A percentile compares a stretch with the other conserved stretches of the same genome.
Conservation (phyloP, 2,113 vertebrate species). For the Calidris pugnax region DNA sequence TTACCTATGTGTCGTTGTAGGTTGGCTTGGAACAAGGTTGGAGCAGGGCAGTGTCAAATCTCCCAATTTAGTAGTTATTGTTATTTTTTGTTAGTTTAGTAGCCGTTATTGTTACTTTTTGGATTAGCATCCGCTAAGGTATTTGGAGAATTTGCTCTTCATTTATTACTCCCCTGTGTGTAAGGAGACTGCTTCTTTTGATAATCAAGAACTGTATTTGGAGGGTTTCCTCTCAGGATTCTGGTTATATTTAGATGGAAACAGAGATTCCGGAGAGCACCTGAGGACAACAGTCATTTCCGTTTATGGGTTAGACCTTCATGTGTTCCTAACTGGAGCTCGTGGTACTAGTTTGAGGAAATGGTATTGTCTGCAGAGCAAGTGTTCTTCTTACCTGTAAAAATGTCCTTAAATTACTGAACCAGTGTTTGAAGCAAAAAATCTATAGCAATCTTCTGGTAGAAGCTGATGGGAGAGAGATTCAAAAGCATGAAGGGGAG, state of each 20-base stretch:
- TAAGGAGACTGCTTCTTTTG: background rate
- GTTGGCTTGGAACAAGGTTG: background rate
- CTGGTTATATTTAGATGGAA: slow-evolving; percentile 8
- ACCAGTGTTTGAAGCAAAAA: background rate
- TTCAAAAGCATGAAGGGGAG: background rate
- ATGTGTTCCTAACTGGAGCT: background rate
- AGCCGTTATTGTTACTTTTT: background rate
- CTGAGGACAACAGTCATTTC: background rate
- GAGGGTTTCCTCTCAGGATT: background rate
- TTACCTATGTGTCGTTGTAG: rapidly evolving
- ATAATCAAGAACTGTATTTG: background rate
- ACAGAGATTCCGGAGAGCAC: background rate
- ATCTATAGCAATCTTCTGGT: background rate
- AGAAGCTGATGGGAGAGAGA: background rate
- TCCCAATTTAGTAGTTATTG: background rate
- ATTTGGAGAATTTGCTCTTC: background rate
- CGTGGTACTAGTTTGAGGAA: background rate
- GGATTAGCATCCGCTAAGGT: background rate
- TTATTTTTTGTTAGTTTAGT: background rate
- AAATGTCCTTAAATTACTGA: background rate
- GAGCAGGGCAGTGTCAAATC: background rate
- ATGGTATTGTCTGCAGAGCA: background rate
- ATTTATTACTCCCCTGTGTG: background rate
- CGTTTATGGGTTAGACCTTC: background rate
- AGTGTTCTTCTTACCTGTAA: background rate